Percentiles rank a stretch among this genome's conserved stretches.
These are phyloP conservation scores for Epinephelus coioides DNA, from an alignment of 2,797 vertebrate genomes.

Conservation along the genomic window DNA sequence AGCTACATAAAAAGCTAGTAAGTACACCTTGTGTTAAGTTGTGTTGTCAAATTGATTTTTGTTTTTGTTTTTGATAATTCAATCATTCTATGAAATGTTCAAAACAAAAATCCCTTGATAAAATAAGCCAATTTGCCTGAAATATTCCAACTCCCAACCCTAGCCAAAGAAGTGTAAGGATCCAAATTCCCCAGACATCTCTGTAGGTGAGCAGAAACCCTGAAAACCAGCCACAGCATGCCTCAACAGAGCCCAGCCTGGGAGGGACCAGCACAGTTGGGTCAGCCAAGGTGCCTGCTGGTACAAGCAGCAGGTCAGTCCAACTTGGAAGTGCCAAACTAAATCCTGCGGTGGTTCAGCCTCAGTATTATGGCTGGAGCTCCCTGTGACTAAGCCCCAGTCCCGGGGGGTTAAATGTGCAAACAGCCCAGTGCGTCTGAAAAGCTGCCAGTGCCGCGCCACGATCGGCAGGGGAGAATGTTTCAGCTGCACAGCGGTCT, in stretches of 20 bases:
- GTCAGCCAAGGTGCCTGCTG: slow-evolving; percentile 58
- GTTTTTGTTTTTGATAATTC: too few species aligned
- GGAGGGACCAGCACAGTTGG: background rate
- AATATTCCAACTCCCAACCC: background rate
- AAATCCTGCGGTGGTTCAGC: slow-evolving; percentile 27
- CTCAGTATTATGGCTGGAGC: slow-evolving; percentile 18
- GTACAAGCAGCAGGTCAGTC: slow-evolving; percentile 46
- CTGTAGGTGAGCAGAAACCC: background rate
- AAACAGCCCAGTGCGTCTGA: slow-evolving; percentile 42
- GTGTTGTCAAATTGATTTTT: too few species aligned
- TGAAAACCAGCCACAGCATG: slow-evolving; percentile 7
- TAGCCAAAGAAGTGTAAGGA: background rate
- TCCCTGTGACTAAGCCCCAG: slow-evolving; percentile 41
- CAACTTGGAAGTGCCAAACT: slow-evolving; percentile 24
- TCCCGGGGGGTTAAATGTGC: slow-evolving; percentile 30
- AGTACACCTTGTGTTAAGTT: too few species aligned
- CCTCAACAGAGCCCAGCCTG: slow-evolving; percentile 18
- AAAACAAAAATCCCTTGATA: background rate
- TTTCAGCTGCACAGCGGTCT: slow-evolving; percentile 35
- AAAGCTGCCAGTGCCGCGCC: slow-evolving; percentile 47
- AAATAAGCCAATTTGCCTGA: background rate
- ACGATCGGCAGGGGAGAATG: slow-evolving; percentile 13
- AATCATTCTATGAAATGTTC: too few species aligned
- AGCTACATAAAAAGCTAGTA: too few species aligned
- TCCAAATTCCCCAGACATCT: background rate